Evolutionary conservation across 2,797 vertebrate species (phyloP), one percentile per base, ranked within the genome.

Genomic region (Sebastolobus alascanus): DNA sequence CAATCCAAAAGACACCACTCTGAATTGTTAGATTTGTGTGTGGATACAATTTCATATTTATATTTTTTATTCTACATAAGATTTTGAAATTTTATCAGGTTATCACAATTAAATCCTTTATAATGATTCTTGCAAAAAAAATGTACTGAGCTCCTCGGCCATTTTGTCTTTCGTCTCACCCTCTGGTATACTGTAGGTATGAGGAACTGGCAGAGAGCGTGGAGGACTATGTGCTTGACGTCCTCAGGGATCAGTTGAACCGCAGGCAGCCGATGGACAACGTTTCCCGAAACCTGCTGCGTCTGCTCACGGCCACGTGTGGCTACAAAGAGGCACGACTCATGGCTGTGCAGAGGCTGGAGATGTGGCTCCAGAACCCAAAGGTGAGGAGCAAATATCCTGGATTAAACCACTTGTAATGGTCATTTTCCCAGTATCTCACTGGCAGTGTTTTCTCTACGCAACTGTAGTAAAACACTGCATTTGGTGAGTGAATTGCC

Each of bases 311-410:
- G 0, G 97, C 98, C 12, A 97, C 98, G 10, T 99, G 98, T 0
- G 99, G 99, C 75, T 99, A 97, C 93, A 98, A 98, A 89, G 98
- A 99, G 82, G 97, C 98, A 5, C 96, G 98, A 0, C 96, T 98
- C 38, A 97, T 99, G 97, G 95, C 98, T 0, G 97, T 99, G 78
- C 99, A 99, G 93, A 95, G 97, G 76, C 96, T 99, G 80, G 99
- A 99, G 94, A 99, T 99, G 98, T 99, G 99, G 99, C 95, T 99
- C 75, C 99, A 99, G 93, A 99, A 99, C 87, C 98, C 98, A 27
- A 99, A 99, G 96, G 99, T 98, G 82, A 92, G 87, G 7, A 31
- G 25, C 9, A 73, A 6, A 16, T 13, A 22, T n/a, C 31, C n/a
- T n/a, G 33, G 11, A 22, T 68, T 54, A 25, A 33, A 72, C 6